A percentile compares a stretch with the other conserved stretches of the same genome.
Evolutionary conservation across 2,113 vertebrate genomes (phyloP).

Genomic region (Platysternon megacephalum): DNA sequence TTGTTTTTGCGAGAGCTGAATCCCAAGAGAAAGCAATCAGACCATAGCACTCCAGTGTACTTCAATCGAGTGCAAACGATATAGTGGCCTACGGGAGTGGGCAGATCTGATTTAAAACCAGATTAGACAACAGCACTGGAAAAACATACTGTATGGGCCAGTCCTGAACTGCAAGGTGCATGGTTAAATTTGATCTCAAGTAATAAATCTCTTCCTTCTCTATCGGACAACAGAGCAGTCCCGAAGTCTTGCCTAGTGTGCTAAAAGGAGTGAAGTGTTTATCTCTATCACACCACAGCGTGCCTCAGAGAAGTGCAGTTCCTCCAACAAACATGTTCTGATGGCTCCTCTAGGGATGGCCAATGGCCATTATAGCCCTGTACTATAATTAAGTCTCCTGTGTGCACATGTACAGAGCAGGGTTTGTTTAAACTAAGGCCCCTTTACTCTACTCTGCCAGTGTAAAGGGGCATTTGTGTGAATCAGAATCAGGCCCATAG

Average conservation of each 20-base stretch:
- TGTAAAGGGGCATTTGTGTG: not conserved
- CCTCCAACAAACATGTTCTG: not conserved
- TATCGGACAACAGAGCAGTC: not conserved
- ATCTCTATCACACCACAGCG: rapidly evolving
- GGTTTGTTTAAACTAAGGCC: not conserved
- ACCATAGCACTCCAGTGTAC: not conserved
- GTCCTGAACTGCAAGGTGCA: rapidly evolving
- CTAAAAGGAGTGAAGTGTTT: rapidly evolving
- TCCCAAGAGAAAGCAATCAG: not conserved
- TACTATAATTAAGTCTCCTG: not conserved
- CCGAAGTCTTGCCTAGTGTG: not conserved
- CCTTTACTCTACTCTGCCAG: not conserved
- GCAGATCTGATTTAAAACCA: not conserved
- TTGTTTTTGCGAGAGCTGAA: not conserved
- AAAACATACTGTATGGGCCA: not conserved
- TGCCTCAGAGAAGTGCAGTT: not conserved
- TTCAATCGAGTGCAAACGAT: not conserved
- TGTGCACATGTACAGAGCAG: not conserved
- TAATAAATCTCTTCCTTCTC: not conserved
- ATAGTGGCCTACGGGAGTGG: not conserved
- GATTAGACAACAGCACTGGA: not conserved
- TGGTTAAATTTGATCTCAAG: not conserved
- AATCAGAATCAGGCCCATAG: not conserved
- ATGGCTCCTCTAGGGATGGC: not conserved
- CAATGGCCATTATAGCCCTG: not conserved